Evolutionary conservation across 2,888 invertebrate genomes (phyloP).

Genomic region (Chrysolina americana): DNA sequence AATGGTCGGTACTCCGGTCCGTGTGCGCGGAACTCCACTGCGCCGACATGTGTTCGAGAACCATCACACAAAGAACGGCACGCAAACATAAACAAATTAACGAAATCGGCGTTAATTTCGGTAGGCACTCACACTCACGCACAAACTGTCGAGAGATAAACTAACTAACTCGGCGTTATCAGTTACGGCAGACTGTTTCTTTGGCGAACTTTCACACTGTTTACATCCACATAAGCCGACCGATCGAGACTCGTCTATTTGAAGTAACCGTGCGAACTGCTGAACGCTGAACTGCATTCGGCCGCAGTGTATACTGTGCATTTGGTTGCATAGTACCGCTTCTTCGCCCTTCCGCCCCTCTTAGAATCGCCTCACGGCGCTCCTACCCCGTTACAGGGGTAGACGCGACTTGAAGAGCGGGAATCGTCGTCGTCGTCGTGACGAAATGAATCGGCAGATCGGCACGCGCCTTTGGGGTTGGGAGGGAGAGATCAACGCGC

Average conservation of each 20-base stretch:
- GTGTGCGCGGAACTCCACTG: slow-evolving; percentile 62
- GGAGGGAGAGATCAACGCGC: background rate
- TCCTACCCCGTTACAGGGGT: slow-evolving; percentile 42
- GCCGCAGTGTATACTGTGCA: slow-evolving; percentile 53
- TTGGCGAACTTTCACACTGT: slow-evolving; percentile 32
- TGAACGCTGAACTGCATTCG: slow-evolving; percentile 56
- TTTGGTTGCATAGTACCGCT: slow-evolving; percentile 57
- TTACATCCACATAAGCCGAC: slow-evolving; percentile 53
- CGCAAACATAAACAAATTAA: slow-evolving; percentile 52
- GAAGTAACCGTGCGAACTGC: slow-evolving; percentile 59
- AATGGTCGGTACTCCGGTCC: slow-evolving; percentile 37
- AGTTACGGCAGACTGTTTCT: slow-evolving; percentile 7
- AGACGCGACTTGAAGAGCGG: slow-evolving; percentile 17
- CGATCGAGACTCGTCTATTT: slow-evolving; percentile 58
- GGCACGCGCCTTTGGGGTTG: slow-evolving; percentile 37
- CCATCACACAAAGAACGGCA: slow-evolving; percentile 57
- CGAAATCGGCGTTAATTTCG: slow-evolving; percentile 32
- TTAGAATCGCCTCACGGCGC: slow-evolving; percentile 42
- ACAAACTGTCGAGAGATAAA: slow-evolving; percentile 32
- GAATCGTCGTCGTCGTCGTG: background rate
- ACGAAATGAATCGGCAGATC: slow-evolving; percentile 17
- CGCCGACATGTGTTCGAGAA: slow-evolving; percentile 69
- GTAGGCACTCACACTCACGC: slow-evolving; percentile 39
- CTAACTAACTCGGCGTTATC: slow-evolving; percentile 8
- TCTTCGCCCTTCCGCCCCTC: slow-evolving; percentile 50